Conservation (phyloP, 2,113 vertebrate genomes). For the Sceloporus undulatus region DNA sequence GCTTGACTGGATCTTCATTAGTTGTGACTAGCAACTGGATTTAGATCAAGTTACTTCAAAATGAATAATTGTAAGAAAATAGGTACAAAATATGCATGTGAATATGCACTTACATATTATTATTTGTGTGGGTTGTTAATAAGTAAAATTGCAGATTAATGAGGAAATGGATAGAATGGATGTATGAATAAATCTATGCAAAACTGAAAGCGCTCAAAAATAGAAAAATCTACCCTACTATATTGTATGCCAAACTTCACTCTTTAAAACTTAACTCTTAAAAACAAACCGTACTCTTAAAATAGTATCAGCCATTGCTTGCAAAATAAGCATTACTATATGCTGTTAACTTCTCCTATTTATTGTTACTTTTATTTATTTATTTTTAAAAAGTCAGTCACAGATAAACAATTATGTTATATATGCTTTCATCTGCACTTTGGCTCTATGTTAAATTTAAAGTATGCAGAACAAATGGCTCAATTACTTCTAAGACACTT, state of each 20-base stretch:
- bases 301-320: not conserved
- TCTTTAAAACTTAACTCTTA: not conserved
- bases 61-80: not conserved
- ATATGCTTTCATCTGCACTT: not conserved
- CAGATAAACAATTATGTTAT: not conserved
- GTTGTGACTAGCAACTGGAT: no score
- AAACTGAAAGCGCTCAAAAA: not conserved
- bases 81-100: not conserved
- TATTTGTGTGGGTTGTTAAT: not conserved
- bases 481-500: not conserved
- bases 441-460: not conserved
- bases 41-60: no score
- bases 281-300: not conserved
- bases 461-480: conserved; percentile 13
- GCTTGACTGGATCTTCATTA: no score
- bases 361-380: not conserved
- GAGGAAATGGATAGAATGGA: not conserved
- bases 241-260: not conserved
- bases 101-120: not conserved
- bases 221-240: not conserved
- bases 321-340: not conserved
- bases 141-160: not conserved
- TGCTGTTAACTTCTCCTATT: not conserved
- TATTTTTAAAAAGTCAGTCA: not conserved
- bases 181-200: not conserved